phyloP scores from a whole-genome alignment of 2,113 vertebrate species.

The Ceratotherium simum region DNA sequence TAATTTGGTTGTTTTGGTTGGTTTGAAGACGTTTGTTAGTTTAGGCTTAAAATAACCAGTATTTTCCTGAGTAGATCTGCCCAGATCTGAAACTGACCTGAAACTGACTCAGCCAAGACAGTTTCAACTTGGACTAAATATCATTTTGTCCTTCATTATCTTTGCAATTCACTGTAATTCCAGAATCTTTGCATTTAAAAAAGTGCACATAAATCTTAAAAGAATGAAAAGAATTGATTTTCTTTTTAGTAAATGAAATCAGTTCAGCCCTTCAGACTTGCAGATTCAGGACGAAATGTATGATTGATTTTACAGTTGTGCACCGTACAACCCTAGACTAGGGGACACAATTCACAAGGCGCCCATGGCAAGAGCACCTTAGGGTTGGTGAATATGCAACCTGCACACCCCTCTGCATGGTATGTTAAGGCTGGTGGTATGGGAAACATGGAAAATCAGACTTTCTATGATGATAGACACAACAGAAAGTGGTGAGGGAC shows the following conservation, averaged over 20 bases:
- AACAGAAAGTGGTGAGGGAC: background rate
- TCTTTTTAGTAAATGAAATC: background rate
- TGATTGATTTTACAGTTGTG: too few species aligned
- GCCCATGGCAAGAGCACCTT: background rate
- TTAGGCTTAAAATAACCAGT: background rate
- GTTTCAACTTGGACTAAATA: background rate
- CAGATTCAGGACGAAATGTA: rapidly evolving
- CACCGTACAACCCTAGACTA: rapidly evolving
- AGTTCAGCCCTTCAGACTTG: background rate
- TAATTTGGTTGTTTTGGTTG: background rate
- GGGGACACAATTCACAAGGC: background rate
- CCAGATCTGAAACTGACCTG: too few species aligned
- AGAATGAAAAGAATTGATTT: background rate
- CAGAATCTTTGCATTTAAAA: background rate
- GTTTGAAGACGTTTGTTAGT: background rate
- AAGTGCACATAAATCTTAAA: background rate
- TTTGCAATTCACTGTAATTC: background rate
- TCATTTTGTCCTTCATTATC: background rate
- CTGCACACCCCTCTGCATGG: too few species aligned
- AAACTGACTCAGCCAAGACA: too few species aligned
- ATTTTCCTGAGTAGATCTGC: background rate
- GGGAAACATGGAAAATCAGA: rapidly evolving
- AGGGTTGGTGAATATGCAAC: background rate
- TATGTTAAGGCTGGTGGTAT: background rate
- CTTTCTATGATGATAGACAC: too few species aligned